A percentile compares a stretch with the other conserved stretches of the same genome.
Evolutionary conservation across 2,113 vertebrate genomes (phyloP).

Genomic region (Pongo abelii): DNA sequence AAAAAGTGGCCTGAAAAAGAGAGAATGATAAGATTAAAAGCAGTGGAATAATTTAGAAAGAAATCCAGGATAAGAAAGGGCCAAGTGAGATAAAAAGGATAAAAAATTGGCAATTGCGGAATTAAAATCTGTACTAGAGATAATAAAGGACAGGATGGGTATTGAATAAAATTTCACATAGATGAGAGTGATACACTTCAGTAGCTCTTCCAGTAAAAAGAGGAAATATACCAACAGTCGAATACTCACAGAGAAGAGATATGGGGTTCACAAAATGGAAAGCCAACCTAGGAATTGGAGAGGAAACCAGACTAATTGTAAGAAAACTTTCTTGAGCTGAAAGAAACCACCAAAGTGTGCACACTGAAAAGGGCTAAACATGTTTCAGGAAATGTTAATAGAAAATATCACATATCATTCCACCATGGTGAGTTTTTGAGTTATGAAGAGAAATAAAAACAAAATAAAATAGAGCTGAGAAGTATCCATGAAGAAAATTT

Average conservation of each 20-base stretch:
- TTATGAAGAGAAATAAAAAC: not conserved
- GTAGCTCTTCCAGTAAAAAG: not conserved
- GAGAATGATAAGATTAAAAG: not conserved
- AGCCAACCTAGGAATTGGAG: not conserved
- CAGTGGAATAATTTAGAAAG: not conserved
- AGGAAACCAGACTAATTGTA: not conserved
- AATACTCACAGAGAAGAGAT: not conserved
- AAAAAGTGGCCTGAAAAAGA: conserved; percentile 7
- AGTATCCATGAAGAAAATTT: not conserved
- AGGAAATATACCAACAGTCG: not conserved
- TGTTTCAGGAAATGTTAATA: not conserved
- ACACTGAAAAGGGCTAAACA: not conserved
- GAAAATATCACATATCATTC: not conserved
- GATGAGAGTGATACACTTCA: not conserved
- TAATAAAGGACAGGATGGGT: not conserved
- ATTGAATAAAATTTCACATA: not conserved
- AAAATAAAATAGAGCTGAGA: not conserved
- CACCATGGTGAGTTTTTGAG: not conserved
- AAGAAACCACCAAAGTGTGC: not conserved
- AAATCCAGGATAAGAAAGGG: not conserved
- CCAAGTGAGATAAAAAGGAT: not conserved
- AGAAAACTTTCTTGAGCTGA: conserved; percentile 23
- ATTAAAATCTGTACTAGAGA: not conserved
- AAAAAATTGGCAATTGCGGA: not conserved
- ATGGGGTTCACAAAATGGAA: not conserved